phyloP scores from a whole-genome alignment of 2,888 invertebrate species.

The Drosophila nr. perissopoda region DNA sequence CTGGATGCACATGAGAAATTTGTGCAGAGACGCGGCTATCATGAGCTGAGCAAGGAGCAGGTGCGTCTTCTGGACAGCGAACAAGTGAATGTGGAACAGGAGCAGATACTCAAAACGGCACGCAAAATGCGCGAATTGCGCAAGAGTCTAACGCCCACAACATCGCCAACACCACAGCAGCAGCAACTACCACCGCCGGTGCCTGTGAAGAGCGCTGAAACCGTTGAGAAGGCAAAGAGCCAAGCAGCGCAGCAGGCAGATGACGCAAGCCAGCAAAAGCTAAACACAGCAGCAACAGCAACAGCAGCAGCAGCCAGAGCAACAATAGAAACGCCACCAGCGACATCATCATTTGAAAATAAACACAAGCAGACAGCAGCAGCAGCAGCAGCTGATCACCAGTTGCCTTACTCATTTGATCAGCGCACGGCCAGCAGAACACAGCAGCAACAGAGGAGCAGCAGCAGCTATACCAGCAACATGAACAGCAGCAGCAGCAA shows the following conservation, averaged over 20 bases:
- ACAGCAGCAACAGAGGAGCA: constrained; percentile 30
- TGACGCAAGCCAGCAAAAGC: constrained; percentile 57
- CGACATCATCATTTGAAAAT: constrained; percentile 82
- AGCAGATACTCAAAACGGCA: constrained; percentile 77
- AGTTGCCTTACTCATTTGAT: constrained; percentile 45
- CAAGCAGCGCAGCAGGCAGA: constrained; percentile 50
- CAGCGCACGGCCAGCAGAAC: constrained; percentile 38
- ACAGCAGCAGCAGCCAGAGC: constrained; percentile 18
- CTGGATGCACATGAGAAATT: constrained; percentile 90
- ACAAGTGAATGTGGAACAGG: constrained; percentile 70
- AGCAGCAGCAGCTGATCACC: constrained; percentile 53
- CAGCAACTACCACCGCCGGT: constrained; percentile 82
- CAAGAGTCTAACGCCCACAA: constrained; percentile 82
- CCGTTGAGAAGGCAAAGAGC: constrained; percentile 75
- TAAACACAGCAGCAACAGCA: constrained; percentile 12
- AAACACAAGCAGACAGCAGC: constrained; percentile 76
- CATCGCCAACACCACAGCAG: constrained; percentile 76
- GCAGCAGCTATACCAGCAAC: constrained; percentile 27
- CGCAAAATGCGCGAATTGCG: constrained; percentile 82
- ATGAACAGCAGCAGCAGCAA: constrained; percentile 15
- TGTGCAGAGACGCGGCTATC: constrained; percentile 88
- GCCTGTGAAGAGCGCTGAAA: constrained; percentile 79
- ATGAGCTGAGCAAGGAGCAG: constrained; percentile 84
- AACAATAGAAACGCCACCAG: constrained; percentile 33
- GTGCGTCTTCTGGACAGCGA: constrained; percentile 76